phyloP scores from a whole-genome alignment of 1,140 invertebrate species.

The Zaprionus vittiger region DNA sequence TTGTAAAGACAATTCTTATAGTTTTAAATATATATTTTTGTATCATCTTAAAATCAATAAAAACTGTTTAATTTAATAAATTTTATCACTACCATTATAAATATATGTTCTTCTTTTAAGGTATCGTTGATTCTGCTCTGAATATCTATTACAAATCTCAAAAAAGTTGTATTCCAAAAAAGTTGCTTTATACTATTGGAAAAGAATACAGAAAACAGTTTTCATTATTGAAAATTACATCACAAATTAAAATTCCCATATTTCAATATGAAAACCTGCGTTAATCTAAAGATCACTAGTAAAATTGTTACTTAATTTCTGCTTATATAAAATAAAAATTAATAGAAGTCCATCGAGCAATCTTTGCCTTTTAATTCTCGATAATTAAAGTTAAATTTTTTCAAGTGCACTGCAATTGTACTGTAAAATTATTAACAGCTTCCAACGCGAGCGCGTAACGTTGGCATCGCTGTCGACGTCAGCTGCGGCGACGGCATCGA shows the following conservation, averaged over 20 bases:
- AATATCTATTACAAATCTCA: background rate
- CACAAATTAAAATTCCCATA: no score
- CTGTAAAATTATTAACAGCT: conserved; percentile 74
- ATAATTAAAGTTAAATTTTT: background rate
- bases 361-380: background rate
- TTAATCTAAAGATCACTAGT: no score
- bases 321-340: background rate
- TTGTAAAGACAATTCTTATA: no score
- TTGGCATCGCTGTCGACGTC: conserved; percentile 13
- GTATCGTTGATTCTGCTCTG: no score
- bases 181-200: background rate
- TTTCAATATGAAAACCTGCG: no score
- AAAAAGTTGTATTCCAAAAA: background rate
- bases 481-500: conserved; percentile 57
- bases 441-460: conserved; percentile 36
- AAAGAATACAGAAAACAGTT: background rate
- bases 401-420: conserved; percentile 57
- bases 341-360: background rate
- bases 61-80: background rate
- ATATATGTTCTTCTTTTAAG: no score
- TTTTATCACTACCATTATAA: no score
- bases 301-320: no score
- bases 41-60: background rate
- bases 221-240: no score
- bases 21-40: no score